Evolutionary conservation across 2,113 vertebrate species (phyloP), one percentile per base, ranked within the genome.

Genomic region (Austrofundulus limnaeus): DNA sequence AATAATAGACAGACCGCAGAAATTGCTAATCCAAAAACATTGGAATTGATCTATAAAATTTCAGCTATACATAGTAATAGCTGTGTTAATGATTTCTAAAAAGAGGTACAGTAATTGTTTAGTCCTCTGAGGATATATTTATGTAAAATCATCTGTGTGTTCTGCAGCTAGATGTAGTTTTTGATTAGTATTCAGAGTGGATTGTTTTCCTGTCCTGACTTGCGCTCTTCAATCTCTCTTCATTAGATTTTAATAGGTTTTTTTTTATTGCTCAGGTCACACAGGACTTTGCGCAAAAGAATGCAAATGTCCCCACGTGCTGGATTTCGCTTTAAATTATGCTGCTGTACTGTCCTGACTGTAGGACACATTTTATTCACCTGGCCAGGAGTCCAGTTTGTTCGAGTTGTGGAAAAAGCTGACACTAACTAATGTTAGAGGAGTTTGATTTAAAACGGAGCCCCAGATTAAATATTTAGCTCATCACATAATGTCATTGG

Each of bases 231-330:
- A 70, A 60, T 78, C 69, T 73, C 46, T 50, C 67, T 50, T 84
- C 74, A 76, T 85, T 83, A 72, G 41, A 79, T 72, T 72, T 77
- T 73, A 81, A 84, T 83, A 47, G 60, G 34, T 75, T 81, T 62
- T 75, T 81, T 62, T 77, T 39, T 81, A 66, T 79, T 47, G 50
- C 49, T 70, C 13, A 12, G 60, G 64, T 75, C 78, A 63, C 45
- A 41, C 50, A 85, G 69, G 82, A 67, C 76, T 67, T 58, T 37
- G 55, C 51, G 57, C 61, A 63, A 64, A 84, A 60, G 52, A 77
- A 63, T 79, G 49, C 51, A 17, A 34, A 50, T 70, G 58, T 61
- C 69, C 47, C 38, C 19, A 51, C 42, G 45, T 38, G 2, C 47
- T 70, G 47, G 46, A 57, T 75, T 72, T 66, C 19, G 20, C 20